Base-by-base conservation (phyloP, 2,797 vertebrate species). In the Lates japonicus region DNA sequence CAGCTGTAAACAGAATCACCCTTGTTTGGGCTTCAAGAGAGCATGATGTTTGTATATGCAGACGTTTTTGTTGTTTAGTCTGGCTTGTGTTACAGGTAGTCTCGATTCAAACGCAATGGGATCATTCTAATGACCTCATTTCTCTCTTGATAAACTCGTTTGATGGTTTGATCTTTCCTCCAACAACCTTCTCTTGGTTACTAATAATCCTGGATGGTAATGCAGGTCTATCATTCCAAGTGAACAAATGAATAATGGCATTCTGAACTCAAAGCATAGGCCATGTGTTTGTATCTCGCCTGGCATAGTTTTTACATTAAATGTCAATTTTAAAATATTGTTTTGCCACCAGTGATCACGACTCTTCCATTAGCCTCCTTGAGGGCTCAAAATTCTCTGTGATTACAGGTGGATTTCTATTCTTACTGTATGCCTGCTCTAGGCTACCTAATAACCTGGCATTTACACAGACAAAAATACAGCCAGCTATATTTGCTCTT, bases 1-100 rank as follows among this genome's bases (percentile, higher is more conserved):
- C 82, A 85, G 71, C 70, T 81, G 80, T 91, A 93, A 93, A 93
- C 92, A 93, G 74, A 88, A 90, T 89, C 80, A 82, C 51, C 22
- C 51, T 77, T 93, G 90, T 92, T 93, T 90, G 76, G 85, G 75
- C 59, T 85, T 83, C 66, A 80, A 77, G 78, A 85, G 64, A 83
- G 59, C 68, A 58, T 75, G 69, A 35, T 86, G 78, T 85, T 87
- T 87, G 75, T 80, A 67, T 81, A 86, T 80, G 37, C 25, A 31
- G 65, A 72, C 22, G 16, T 58, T 81, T 86, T 64, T 75, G 70
- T 78, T 89, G 86, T 91, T 90, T 91, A 84, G 87, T 93, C 90
- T 94, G 81, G 59, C 62, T 79, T 82, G 17, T 73, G 76, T 78
- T 80, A 68, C 72, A 83, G 51, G 76, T 88, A 87, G 85, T 81